These are phyloP conservation scores for Bellardia pandia DNA, from an alignment of 2,888 invertebrate species.

Conservation along the genomic window DNA sequence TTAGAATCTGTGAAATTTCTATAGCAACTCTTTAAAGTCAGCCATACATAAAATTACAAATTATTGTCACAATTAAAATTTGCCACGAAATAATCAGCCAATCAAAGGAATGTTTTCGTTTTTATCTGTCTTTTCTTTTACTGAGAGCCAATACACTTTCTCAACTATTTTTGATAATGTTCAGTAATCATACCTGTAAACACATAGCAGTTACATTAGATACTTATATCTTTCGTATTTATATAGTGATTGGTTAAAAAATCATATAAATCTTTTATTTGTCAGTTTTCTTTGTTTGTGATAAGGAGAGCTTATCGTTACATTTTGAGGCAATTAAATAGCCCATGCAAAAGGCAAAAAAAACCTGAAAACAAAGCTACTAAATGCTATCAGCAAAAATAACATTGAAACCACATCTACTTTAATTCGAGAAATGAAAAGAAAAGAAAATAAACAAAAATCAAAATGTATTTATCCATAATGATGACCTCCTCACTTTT, in stretches of 20 bases:
- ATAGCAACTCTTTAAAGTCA: not conserved
- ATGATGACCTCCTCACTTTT: constrained; percentile 27
- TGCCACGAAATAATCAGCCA: not conserved
- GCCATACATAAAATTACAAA: not conserved
- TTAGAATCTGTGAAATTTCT: not conserved
- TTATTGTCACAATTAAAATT: not conserved
- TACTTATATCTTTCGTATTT: not conserved
- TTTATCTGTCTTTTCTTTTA: too few species aligned
- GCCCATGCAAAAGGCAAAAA: not conserved
- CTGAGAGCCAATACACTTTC: too few species aligned
- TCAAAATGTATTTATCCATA: constrained; percentile 16
- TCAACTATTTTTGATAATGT: too few species aligned
- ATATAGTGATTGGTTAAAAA: not conserved
- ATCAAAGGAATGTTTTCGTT: not conserved
- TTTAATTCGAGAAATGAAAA: not conserved
- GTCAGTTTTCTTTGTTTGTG: constrained; percentile 15
- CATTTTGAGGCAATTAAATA: constrained; percentile 37
- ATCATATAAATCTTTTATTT: constrained; percentile 34
- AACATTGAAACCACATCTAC: not conserved
- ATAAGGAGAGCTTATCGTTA: constrained; percentile 1
- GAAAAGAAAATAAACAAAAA: constrained; percentile 40
- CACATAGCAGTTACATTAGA: too few species aligned
- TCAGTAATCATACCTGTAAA: too few species aligned
- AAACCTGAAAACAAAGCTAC: not conserved
- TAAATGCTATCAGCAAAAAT: constrained; percentile 24